These are phyloP conservation scores for Pristionchus fissidentatus DNA, from an alignment of 2,888 invertebrate genomes.

Conservation along the genomic window DNA sequence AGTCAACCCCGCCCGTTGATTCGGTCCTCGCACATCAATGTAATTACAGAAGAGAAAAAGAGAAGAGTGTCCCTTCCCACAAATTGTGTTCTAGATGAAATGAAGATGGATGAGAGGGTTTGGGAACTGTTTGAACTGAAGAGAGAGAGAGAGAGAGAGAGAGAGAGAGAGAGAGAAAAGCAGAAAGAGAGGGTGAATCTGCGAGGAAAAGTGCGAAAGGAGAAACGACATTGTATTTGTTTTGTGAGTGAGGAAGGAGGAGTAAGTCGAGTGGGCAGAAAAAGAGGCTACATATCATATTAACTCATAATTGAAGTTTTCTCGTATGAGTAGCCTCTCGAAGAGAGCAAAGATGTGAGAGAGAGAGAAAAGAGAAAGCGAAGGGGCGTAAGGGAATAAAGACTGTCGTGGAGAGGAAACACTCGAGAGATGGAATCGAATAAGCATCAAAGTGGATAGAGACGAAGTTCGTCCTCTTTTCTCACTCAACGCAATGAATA, in stretches of 20 bases:
- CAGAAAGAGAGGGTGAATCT: neutral
- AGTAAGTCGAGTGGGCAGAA: slow-evolving; percentile 4
- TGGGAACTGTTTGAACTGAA: slow-evolving; percentile 29
- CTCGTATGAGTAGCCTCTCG: neutral
- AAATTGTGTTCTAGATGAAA: too few species aligned
- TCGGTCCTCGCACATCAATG: slow-evolving; percentile 21
- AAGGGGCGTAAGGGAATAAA: slow-evolving; percentile 22
- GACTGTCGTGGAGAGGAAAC: slow-evolving; percentile 22
- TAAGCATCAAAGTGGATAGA: too few species aligned
- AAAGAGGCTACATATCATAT: neutral
- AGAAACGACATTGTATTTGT: slow-evolving; percentile 27
- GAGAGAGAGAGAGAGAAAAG: neutral
- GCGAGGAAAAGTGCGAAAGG: slow-evolving; percentile 7
- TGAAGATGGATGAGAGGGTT: slow-evolving; percentile 40
- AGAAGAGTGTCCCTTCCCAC: neutral
- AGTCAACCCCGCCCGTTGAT: slow-evolving; percentile 17
- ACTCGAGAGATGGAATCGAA: slow-evolving; percentile 37
- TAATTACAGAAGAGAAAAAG: slow-evolving; percentile 29
- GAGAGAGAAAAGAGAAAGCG: slow-evolving; percentile 7
- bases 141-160: slow-evolving; percentile 1
- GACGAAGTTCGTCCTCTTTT: too few species aligned
- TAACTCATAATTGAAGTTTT: neutral
- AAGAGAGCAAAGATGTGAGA: neutral
- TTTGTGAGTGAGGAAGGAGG: slow-evolving; percentile 1
- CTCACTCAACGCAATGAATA: too few species aligned